phyloP scores from a whole-genome alignment of 2,888 invertebrate genomes.

The Tenthredo mesomela region DNA sequence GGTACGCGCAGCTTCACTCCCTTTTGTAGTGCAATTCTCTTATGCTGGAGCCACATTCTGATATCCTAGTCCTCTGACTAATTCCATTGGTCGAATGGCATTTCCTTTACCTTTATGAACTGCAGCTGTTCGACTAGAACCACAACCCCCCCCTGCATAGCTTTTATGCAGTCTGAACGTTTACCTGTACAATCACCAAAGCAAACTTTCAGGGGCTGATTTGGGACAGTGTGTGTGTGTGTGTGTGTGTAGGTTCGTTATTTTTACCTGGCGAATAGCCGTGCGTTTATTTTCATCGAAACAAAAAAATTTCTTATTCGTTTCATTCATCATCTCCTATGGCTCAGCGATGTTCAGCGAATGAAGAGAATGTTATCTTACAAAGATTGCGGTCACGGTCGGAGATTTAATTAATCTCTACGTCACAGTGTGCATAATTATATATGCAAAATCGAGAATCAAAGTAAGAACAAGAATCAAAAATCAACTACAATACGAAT shows the following conservation, averaged over 20 bases:
- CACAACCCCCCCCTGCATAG: neutral
- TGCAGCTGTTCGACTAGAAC: slow-evolving; percentile 12
- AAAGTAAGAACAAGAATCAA: no score
- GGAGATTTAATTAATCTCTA: neutral
- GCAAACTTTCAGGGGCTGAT: slow-evolving; percentile 8
- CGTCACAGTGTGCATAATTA: neutral
- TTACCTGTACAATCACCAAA: slow-evolving; percentile 41
- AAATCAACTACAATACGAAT: no score
- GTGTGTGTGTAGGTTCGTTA: neutral
- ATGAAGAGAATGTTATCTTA: neutral
- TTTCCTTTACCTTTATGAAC: slow-evolving; percentile 9
- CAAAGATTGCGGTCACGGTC: neutral
- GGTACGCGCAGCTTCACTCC: neutral
- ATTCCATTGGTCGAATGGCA: slow-evolving; percentile 31
- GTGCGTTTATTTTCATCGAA: neutral
- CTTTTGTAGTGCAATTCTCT: slow-evolving; percentile 1
- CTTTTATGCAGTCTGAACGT: neutral
- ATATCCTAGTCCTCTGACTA: neutral
- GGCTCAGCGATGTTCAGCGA: no score
- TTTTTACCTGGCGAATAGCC: neutral
- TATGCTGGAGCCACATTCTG: neutral
- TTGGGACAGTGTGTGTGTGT: neutral
- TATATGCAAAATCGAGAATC: no score
- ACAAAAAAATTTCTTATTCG: neutral
- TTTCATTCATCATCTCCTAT: neutral